A percentile compares a stretch with the other conserved stretches of the same genome.
phyloP scores from a whole-genome alignment of 2,113 vertebrate genomes.

The Hippocampus barbouri region DNA sequence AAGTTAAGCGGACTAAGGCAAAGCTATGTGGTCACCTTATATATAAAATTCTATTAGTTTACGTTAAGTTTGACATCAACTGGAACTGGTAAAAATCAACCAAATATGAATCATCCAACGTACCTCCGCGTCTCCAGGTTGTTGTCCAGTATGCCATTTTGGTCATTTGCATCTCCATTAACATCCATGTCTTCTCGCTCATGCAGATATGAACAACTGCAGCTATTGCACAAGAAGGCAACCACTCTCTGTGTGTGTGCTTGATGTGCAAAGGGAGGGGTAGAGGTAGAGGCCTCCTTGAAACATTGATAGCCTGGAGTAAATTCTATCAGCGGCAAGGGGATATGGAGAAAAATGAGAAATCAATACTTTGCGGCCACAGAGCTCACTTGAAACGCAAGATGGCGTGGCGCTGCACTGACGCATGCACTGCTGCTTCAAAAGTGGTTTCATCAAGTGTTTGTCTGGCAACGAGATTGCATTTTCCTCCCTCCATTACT shows the following conservation, averaged over 20 bases:
- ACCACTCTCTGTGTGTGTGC: constrained; percentile 8
- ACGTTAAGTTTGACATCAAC: no score
- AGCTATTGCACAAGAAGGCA: constrained; percentile 25
- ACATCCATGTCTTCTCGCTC: constrained; percentile 52
- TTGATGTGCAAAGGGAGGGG: constrained; percentile 33
- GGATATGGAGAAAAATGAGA: constrained; percentile 64
- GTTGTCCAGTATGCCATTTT: constrained; percentile 26
- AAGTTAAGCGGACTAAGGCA: no score
- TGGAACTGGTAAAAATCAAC: no score
- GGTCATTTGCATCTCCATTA: constrained; percentile 13
- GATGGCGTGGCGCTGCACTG: constrained; percentile 50
- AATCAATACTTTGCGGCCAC: constrained; percentile 65
- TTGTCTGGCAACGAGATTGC: constrained; percentile 63
- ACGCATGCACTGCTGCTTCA: constrained; percentile 45
- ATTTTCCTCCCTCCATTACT: constrained; percentile 60
- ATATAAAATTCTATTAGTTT: no score
- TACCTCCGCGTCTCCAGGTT: constrained; percentile 48
- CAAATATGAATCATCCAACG: constrained; percentile 25
- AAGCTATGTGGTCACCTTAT: no score
- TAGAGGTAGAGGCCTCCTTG: constrained; percentile 34
- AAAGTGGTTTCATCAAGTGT: constrained; percentile 61
- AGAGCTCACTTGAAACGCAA: constrained; percentile 82
- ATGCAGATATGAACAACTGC: constrained; percentile 26
- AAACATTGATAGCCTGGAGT: constrained; percentile 59
- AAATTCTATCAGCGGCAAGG: constrained; percentile 61